Percentiles rank a stretch among this genome's conserved stretches.
Evolutionary conservation across 1,140 invertebrate species (phyloP).

Genomic region (Lordiphosa mommai): DNA sequence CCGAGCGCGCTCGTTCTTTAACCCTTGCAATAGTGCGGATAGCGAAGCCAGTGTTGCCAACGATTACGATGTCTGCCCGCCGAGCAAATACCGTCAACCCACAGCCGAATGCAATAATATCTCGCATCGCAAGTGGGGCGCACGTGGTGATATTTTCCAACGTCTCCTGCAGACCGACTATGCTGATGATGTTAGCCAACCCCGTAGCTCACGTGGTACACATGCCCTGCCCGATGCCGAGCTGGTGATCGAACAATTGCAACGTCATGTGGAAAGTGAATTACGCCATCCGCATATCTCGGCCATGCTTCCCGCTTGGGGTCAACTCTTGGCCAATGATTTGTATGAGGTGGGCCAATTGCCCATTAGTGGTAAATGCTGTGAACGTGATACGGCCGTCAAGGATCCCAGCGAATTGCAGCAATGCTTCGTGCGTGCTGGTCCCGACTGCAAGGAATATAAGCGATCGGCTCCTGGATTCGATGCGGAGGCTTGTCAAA

Average conservation of each 20-base stretch:
- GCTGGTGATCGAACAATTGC: slow-evolving; percentile 61
- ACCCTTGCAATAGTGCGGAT: slow-evolving; percentile 37
- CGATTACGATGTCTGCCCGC: slow-evolving; percentile 82
- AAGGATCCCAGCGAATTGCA: slow-evolving; percentile 64
- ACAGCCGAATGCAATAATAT: slow-evolving; percentile 98
- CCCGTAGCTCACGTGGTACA: slow-evolving; percentile 81
- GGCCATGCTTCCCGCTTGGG: slow-evolving; percentile 89
- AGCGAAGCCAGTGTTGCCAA: slow-evolving; percentile 31
- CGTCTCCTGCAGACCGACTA: slow-evolving; percentile 90
- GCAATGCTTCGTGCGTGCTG: slow-evolving; percentile 73
- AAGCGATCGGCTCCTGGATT: slow-evolving; percentile 86
- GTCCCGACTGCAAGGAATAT: slow-evolving; percentile 85
- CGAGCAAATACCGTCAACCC: slow-evolving; percentile 89
- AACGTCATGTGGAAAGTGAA: slow-evolving; percentile 63
- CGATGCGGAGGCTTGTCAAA: slow-evolving; percentile 84
- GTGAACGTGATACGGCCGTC: slow-evolving; percentile 70
- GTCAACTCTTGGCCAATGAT: slow-evolving; percentile 89
- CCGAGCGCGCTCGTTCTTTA: slow-evolving; percentile 63
- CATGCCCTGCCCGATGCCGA: slow-evolving; percentile 82
- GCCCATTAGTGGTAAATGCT: slow-evolving; percentile 81
- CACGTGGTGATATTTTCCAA: slow-evolving; percentile 90
- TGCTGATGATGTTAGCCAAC: slow-evolving; percentile 88
- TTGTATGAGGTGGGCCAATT: slow-evolving; percentile 83
- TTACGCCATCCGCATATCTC: slow-evolving; percentile 86
- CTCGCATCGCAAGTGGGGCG: slow-evolving; percentile 92